phyloP scores from a whole-genome alignment of 2,888 invertebrate species.

The Nomada fucata region DNA sequence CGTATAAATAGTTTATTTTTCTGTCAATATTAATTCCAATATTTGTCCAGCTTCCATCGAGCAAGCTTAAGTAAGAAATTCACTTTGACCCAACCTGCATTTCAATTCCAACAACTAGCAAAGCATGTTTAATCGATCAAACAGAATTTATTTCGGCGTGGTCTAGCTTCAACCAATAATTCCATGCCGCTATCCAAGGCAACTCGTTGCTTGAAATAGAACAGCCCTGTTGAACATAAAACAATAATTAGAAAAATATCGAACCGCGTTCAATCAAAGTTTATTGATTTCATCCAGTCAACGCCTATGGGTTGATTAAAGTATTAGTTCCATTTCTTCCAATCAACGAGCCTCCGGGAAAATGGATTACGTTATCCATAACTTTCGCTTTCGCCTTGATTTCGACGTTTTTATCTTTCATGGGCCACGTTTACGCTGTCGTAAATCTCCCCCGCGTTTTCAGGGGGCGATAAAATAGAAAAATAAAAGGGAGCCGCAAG shows the following conservation, averaged over 20 bases:
- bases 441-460: conserved; percentile 16
- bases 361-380: conserved; percentile 3
- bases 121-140: conserved; percentile 1
- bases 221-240: too few species aligned
- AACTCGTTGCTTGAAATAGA: too few species aligned
- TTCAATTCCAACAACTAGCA: too few species aligned
- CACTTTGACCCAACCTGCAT: too few species aligned
- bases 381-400: background rate
- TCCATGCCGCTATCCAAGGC: too few species aligned
- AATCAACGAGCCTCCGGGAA: background rate
- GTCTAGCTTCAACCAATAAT: background rate
- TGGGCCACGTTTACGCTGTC: conserved; percentile 9
- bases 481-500: background rate
- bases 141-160: background rate
- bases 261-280: conserved; percentile 5
- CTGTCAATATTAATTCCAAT: too few species aligned
- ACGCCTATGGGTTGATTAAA: background rate
- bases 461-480: conserved; percentile 6
- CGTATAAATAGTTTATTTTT: too few species aligned
- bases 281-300: conserved; percentile 12
- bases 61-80: too few species aligned
- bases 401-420: conserved; percentile 14
- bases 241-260: too few species aligned
- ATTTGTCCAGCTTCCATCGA: too few species aligned
- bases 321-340: conserved; percentile 3